These are phyloP conservation scores for Tubulanus polymorphus DNA, from an alignment of 2,888 invertebrate genomes.

Conservation along the genomic window DNA sequence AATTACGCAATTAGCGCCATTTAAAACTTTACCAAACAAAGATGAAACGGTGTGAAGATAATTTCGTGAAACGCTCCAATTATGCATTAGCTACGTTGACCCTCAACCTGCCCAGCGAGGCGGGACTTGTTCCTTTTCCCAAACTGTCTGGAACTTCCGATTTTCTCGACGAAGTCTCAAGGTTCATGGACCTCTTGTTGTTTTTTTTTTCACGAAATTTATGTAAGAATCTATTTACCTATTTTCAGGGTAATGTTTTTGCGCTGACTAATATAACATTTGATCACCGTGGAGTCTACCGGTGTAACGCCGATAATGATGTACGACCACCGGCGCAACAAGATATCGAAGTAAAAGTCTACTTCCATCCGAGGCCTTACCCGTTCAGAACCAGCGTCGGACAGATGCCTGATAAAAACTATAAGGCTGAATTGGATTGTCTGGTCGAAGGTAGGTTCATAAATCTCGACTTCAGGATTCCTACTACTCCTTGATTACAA, in stretches of 20 bases:
- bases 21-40: no score
- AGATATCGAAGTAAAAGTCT: slow-evolving; percentile 40
- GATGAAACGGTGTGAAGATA: no score
- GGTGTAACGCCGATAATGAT: slow-evolving; percentile 51
- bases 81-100: no score
- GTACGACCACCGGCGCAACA: slow-evolving; percentile 46
- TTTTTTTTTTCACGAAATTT: no score
- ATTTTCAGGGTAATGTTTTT: slow-evolving; percentile 27
- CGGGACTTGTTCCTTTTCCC: no score
- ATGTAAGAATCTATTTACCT: neutral
- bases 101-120: no score
- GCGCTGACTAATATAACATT: slow-evolving; percentile 27
- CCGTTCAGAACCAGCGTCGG: slow-evolving; percentile 28
- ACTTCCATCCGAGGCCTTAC: slow-evolving; percentile 34
- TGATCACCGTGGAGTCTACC: slow-evolving; percentile 43
- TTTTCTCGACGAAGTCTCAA: no score
- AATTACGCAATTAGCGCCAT: no score
- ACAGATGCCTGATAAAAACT: slow-evolving; percentile 21
- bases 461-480: neutral
- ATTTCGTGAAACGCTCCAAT: no score
- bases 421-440: slow-evolving; percentile 31
- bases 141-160: no score
- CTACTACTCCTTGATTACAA: neutral
- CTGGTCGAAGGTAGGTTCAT: slow-evolving; percentile 38
- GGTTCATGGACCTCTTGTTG: no score